phyloP scores from a whole-genome alignment of 2,797 vertebrate species.

The Tamandua tetradactyla region DNA sequence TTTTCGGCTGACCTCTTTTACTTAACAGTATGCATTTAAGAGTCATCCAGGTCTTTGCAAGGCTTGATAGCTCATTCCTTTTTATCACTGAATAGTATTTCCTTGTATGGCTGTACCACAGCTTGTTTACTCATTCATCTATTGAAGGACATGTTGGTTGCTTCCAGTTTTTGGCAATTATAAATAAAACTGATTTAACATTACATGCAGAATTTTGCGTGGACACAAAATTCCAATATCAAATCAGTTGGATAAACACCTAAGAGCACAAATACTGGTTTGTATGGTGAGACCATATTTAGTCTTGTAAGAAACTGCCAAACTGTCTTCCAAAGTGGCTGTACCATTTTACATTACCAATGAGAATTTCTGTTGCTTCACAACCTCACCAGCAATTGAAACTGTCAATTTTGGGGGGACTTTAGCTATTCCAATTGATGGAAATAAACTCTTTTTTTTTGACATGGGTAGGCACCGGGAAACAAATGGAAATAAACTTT shows the following conservation, averaged over 20 bases:
- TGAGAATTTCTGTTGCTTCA: slow-evolving; percentile 23
- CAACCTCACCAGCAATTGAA: neutral
- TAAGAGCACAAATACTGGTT: neutral
- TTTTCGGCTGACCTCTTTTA: slow-evolving; percentile 6
- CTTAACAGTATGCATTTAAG: neutral
- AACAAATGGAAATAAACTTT: slow-evolving; percentile 41
- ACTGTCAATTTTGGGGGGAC: neutral
- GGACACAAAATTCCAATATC: neutral
- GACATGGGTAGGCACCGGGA: no score
- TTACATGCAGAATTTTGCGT: neutral
- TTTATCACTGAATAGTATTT: neutral
- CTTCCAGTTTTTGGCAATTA: slow-evolving; percentile 11
- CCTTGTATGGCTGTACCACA: neutral
- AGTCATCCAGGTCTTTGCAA: neutral
- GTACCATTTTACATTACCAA: neutral
- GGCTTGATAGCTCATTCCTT: neutral
- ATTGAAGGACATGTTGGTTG: neutral
- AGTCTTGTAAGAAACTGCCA: slow-evolving; percentile 15
- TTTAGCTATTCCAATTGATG: neutral
- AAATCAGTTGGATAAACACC: slow-evolving; percentile 24
- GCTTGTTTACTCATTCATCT: neutral
- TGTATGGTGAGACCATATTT: neutral
- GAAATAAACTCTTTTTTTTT: slow-evolving; percentile 54
- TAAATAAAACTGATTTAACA: neutral
- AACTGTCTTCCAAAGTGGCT: slow-evolving; percentile 1